phyloP scores from a whole-genome alignment of 2,113 vertebrate species.

The Grantiella picta region DNA sequence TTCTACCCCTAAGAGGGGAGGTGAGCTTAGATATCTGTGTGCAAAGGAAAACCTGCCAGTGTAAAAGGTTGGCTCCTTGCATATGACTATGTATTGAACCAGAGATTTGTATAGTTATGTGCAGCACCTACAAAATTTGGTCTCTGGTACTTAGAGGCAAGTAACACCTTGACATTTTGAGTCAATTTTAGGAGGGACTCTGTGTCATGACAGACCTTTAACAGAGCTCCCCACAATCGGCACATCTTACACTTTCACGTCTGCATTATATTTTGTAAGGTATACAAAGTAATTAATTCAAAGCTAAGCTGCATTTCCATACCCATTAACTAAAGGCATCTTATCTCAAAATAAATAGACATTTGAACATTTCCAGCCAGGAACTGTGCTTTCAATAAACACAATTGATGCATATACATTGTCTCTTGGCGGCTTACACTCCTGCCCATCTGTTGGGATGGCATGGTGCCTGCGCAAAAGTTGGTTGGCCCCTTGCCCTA shows the following conservation, averaged over 20 bases:
- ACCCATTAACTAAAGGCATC: constrained; percentile 68
- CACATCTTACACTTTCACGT: background rate
- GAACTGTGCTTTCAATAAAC: constrained; percentile 62
- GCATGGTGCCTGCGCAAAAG: constrained; percentile 74
- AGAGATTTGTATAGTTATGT: background rate
- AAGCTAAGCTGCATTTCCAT: background rate
- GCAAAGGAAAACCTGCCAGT: background rate
- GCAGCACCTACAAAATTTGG: background rate
- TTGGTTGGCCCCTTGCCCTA: constrained; percentile 72
- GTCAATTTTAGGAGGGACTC: background rate
- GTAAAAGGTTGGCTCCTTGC: background rate
- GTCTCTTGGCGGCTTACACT: constrained; percentile 68
- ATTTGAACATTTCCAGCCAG: constrained; percentile 57
- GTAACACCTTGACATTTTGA: background rate
- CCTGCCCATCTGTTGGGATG: constrained; percentile 78
- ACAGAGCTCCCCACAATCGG: background rate
- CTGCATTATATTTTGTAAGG: background rate
- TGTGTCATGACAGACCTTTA: background rate
- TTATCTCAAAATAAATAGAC: constrained; percentile 62
- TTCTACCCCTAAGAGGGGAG: background rate
- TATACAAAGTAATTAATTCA: background rate
- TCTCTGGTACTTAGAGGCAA: background rate
- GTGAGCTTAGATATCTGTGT: background rate
- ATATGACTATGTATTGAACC: background rate
- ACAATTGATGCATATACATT: constrained; percentile 72